These are phyloP conservation scores for Chaetorhynchus papuensis DNA, from an alignment of 2,113 vertebrate genomes.

Conservation along the genomic window DNA sequence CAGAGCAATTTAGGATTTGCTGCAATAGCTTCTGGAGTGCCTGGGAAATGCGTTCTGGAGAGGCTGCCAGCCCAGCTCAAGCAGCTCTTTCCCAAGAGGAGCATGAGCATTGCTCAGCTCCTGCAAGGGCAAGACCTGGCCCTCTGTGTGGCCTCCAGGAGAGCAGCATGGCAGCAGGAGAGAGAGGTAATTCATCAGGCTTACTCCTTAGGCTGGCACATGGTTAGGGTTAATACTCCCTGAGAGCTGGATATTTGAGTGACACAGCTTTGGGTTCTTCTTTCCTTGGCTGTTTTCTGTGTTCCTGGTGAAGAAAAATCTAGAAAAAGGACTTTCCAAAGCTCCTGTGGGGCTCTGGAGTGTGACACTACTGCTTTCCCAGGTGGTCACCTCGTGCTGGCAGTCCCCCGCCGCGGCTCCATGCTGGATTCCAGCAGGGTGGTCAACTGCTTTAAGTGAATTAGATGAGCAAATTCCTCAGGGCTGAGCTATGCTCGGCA, in stretches of 20 bases:
- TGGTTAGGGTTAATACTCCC: neutral
- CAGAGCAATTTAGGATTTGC: neutral
- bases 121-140: neutral
- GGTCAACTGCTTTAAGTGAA: neutral
- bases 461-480: neutral
- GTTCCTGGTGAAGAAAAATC: neutral
- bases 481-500: neutral
- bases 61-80: neutral
- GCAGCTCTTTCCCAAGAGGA: neutral
- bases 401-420: neutral
- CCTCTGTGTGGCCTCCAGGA: neutral
- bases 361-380: neutral
- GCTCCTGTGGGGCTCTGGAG: neutral
- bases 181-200: neutral
- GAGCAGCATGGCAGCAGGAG: neutral
- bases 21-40: neutral
- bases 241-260: too few species aligned
- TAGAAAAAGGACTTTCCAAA: neutral
- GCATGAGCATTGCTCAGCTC: neutral
- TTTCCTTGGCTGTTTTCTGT: neutral
- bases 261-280: accelerated
- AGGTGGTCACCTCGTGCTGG: accelerated
- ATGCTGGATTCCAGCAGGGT: neutral
- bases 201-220: accelerated
- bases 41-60: neutral